These are phyloP conservation scores for Anticlea derivata DNA, from an alignment of 2,888 invertebrate genomes.

Conservation along the genomic window DNA sequence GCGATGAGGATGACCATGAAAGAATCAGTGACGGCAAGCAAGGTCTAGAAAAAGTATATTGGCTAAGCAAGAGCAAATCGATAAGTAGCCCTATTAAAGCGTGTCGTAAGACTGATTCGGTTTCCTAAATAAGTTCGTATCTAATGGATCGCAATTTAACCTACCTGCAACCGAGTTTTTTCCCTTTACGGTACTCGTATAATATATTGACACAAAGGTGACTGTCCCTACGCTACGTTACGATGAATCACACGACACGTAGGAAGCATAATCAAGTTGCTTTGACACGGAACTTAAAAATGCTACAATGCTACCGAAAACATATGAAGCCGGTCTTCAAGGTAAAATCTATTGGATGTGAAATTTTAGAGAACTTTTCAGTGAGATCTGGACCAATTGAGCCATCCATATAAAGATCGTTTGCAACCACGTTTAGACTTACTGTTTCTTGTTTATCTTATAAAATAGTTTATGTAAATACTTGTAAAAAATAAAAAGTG, in stretches of 20 bases:
- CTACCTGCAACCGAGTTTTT: slow-evolving; percentile 57
- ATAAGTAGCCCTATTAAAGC: slow-evolving; percentile 55
- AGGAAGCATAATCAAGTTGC: slow-evolving; percentile 5
- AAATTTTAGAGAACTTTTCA: too few species aligned
- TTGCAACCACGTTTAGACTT: too few species aligned
- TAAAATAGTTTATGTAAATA: too few species aligned
- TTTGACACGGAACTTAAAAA: slow-evolving; percentile 4
- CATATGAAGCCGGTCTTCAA: not conserved
- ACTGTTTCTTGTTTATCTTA: too few species aligned
- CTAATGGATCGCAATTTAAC: slow-evolving; percentile 76
- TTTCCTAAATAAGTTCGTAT: slow-evolving; percentile 68
- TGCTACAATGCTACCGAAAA: slow-evolving; percentile 3
- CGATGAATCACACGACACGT: slow-evolving; percentile 36
- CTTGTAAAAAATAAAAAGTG: too few species aligned
- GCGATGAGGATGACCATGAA: too few species aligned
- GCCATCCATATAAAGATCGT: too few species aligned
- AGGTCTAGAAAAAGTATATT: slow-evolving; percentile 50
- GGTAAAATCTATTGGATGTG: too few species aligned
- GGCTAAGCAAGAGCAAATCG: slow-evolving; percentile 51
- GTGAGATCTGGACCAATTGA: too few species aligned
- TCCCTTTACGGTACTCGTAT: slow-evolving; percentile 52
- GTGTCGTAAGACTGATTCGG: slow-evolving; percentile 50
- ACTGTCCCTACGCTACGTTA: slow-evolving; percentile 39
- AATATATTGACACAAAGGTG: slow-evolving; percentile 44
- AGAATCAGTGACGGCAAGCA: too few species aligned